phyloP scores from a whole-genome alignment of 2,888 invertebrate genomes.

The Lochmaea crataegi region DNA sequence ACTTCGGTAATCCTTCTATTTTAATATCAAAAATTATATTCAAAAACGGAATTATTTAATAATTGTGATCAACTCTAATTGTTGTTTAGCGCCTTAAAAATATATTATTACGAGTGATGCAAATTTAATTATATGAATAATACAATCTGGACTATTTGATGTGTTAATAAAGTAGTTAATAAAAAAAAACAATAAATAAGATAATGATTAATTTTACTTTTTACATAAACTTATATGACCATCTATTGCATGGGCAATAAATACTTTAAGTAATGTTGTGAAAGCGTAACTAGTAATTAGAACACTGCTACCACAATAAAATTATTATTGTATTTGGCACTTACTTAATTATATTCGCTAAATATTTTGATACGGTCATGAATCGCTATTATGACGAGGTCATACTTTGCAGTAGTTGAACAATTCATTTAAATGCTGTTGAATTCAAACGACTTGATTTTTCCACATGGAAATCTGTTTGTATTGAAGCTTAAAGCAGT shows the following conservation, averaged over 20 bases:
- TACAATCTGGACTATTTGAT: too few species aligned
- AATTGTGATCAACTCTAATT: too few species aligned
- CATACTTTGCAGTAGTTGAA: neutral
- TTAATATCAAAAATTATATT: too few species aligned
- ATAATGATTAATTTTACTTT: too few species aligned
- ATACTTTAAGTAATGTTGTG: neutral
- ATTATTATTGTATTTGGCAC: neutral
- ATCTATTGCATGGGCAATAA: neutral
- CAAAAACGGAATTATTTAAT: too few species aligned
- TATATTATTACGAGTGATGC: too few species aligned
- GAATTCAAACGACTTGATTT: neutral
- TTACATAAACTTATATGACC: too few species aligned
- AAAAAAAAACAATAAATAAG: neutral
- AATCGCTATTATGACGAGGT: neutral
- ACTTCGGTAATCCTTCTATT: too few species aligned
- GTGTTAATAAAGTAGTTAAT: neutral
- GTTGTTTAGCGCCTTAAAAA: too few species aligned
- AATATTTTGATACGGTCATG: slow-evolving; percentile 2
- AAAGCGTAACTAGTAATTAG: slow-evolving; percentile 2
- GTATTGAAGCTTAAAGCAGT: neutral
- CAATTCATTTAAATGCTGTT: neutral
- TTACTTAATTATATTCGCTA: neutral
- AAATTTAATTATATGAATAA: too few species aligned
- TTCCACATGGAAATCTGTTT: neutral
- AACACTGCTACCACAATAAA: slow-evolving; percentile 6